Percentiles rank a stretch among this genome's conserved stretches.
Conservation (phyloP, 1,140 invertebrate genomes). For the Myzus persicae region DNA sequence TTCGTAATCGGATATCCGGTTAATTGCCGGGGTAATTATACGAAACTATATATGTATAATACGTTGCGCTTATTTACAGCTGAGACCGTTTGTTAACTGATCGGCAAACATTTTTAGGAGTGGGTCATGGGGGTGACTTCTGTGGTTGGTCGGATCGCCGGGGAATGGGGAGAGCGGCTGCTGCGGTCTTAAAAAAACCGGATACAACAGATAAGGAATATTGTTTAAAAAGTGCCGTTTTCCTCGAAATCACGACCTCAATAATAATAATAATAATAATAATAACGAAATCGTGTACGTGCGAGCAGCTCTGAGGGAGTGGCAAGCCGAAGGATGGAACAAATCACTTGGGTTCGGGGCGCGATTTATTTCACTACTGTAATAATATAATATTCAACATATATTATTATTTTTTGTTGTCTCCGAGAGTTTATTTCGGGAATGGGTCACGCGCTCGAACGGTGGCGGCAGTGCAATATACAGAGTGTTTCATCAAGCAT, state of each 20-base stretch:
- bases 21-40: slow-evolving; percentile 56
- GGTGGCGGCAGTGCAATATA: background rate
- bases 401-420: too few relatives aligned
- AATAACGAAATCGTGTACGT: background rate
- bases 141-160: background rate
- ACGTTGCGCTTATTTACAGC: background rate
- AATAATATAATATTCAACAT: slow-evolving; percentile 14
- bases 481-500: too few relatives aligned
- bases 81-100: slow-evolving; percentile 24
- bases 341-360: background rate
- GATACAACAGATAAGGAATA: slow-evolving; percentile 29
- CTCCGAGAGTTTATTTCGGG: slow-evolving; percentile 12
- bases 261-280: slow-evolving; percentile 14
- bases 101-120: background rate
- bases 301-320: background rate
- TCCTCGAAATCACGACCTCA: background rate
- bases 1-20: slow-evolving; percentile 30
- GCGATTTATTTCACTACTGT: slow-evolving; percentile 16
- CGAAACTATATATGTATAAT: background rate
- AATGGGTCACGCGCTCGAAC: background rate
- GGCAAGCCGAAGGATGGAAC: background rate
- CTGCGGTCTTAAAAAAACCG: slow-evolving; percentile 19
- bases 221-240: slow-evolving; percentile 47
- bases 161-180: background rate
- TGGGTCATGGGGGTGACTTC: background rate